Evolutionary conservation across 35 echinoderm and acorn worm genomes (phyloP), one percentile per base, ranked within the genome.

Genomic region (Acanthaster planci): DNA sequence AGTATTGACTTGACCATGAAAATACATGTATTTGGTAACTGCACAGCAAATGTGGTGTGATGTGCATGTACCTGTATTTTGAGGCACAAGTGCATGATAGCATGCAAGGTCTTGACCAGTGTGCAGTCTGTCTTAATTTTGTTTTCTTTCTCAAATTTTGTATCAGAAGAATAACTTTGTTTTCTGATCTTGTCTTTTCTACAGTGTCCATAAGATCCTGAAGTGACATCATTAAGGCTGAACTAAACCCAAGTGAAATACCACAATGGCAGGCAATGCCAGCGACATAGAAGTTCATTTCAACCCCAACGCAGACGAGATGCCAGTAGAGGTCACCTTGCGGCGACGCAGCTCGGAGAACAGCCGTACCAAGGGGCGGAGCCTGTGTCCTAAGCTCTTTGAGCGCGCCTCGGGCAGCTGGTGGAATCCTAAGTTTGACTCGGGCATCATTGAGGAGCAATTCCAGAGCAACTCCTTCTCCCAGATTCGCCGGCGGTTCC

Each of bases 341-440:
- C 64, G 64, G 26, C 64, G 64, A 0, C 64, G 51, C 47, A 90
- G 90, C 82, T 97, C 94, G 14, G 87, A 89, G 51, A 81, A 86
- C 83, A 92, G 94, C 68, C 85, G 85, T 53, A 72, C 21, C 64
- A 53, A 55, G n/a, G 56, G 39, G 21, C 55, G 80, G n/a, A 47
- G 55, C 38, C 80, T 64, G 19, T 97, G 94, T 78, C 95, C 95
- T 1, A 90, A 94, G 64, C 84, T 98, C 38, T 98, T 98, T 86
- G 95, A 98, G 26, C 76, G 95, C n/a, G 91, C 95, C 30, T 98
- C 95, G 19, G 92, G 92, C 16, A 91, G 88, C 52, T 99, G 96
- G 96, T 91, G 92, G 85, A 93, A 99, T 42, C 96, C 96, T 21
- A 91, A 91, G 52, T 99, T 99, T 85, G 89, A 99, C 82, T 94